These are phyloP conservation scores for Poecilus cupreus DNA, from an alignment of 2,888 invertebrate species.

Conservation along the genomic window DNA sequence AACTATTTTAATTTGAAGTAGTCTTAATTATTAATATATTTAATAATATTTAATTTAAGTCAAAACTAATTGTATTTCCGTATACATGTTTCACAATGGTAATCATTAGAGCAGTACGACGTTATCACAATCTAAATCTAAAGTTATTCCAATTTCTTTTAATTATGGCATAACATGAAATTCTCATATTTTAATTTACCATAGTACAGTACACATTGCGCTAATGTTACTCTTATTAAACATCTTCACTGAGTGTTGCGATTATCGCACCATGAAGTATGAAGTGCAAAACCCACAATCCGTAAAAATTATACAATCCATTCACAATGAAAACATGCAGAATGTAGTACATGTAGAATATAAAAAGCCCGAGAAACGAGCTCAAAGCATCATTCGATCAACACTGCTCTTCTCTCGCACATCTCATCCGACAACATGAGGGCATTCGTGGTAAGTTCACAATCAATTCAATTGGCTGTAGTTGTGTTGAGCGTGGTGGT, in stretches of 20 bases:
- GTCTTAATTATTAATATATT: no score
- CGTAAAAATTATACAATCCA: neutral
- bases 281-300: neutral
- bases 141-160: neutral
- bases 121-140: no score
- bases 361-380: neutral
- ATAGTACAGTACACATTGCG: neutral
- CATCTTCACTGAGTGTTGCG: neutral
- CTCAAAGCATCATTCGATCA: constrained; percentile 30
- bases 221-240: neutral
- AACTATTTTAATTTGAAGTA: no score
- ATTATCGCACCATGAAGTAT: neutral
- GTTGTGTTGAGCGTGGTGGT: no score
- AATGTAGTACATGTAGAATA: neutral
- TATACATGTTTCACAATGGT: neutral
- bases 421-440: constrained; percentile 26
- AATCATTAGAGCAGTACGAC: neutral
- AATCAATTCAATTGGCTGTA: neutral
- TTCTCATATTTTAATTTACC: neutral
- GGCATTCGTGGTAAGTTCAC: constrained; percentile 34
- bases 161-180: neutral
- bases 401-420: neutral
- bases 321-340: neutral
- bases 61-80: no score
- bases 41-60: neutral